Evolutionary conservation across 1,140 invertebrate species (phyloP).

Genomic region (Mercenaria mercenaria): DNA sequence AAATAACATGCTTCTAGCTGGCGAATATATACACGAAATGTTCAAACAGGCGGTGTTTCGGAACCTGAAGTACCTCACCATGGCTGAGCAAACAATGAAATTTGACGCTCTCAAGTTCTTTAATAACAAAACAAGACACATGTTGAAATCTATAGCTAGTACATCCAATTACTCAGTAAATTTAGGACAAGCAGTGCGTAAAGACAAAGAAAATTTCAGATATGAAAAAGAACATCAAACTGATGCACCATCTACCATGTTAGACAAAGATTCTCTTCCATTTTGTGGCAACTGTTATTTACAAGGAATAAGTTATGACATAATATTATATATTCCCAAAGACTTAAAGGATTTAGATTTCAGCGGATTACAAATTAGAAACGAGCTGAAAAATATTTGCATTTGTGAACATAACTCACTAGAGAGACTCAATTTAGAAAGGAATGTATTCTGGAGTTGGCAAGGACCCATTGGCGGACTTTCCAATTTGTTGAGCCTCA

Average conservation of each 20-base stretch:
- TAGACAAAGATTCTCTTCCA: not conserved
- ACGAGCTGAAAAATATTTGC: slow-evolving; percentile 1
- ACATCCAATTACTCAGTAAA: not conserved
- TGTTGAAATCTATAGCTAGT: not conserved
- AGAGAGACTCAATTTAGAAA: not conserved
- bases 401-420: slow-evolving; percentile 22
- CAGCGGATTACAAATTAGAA: not conserved
- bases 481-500: not conserved
- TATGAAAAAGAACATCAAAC: not conserved
- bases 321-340: not conserved
- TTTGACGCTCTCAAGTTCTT: not conserved
- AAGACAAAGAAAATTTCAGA: not conserved
- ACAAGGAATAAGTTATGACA: not conserved
- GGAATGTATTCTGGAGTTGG: not conserved
- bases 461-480: slow-evolving; percentile 12
- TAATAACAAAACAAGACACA: not conserved
- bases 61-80: not conserved
- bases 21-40: not conserved
- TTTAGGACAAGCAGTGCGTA: not conserved
- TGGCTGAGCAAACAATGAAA: slow-evolving; percentile 2
- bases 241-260: not conserved
- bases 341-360: not conserved
- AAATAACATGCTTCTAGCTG: slow-evolving; percentile 4
- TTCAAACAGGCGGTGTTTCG: not conserved
- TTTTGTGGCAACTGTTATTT: not conserved